Evolutionary conservation across 2,888 invertebrate species (phyloP).

Genomic region (Drosophila affinis): DNA sequence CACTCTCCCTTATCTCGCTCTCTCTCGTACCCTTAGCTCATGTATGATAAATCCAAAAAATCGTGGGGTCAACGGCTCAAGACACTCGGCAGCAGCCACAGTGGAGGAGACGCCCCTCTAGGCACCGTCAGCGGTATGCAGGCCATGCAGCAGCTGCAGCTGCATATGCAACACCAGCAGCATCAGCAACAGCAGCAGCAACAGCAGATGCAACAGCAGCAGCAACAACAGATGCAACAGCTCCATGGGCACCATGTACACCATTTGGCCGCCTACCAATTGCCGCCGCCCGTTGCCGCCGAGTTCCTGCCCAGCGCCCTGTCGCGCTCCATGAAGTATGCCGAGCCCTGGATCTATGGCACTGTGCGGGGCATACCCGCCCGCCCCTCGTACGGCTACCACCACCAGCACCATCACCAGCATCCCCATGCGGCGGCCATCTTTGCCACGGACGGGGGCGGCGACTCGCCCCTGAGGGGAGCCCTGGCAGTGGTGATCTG

Average conservation of each 20-base stretch:
- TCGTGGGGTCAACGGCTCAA: slow-evolving; percentile 89
- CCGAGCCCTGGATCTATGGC: slow-evolving; percentile 93
- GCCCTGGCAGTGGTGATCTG: slow-evolving; percentile 89
- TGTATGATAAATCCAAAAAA: slow-evolving; percentile 86
- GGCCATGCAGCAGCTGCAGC: slow-evolving; percentile 58
- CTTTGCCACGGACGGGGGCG: slow-evolving; percentile 64
- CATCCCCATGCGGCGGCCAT: slow-evolving; percentile 75
- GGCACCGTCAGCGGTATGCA: slow-evolving; percentile 65
- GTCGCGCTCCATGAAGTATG: slow-evolving; percentile 93
- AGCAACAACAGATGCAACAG: slow-evolving; percentile 54
- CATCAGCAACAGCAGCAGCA: slow-evolving; percentile 46
- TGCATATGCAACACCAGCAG: slow-evolving; percentile 62
- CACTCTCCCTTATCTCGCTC: neutral
- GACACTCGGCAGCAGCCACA: slow-evolving; percentile 85
- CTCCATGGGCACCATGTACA: slow-evolving; percentile 61
- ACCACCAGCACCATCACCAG: slow-evolving; percentile 49
- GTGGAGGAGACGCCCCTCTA: slow-evolving; percentile 81
- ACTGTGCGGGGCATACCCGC: slow-evolving; percentile 87
- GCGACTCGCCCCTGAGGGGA: slow-evolving; percentile 82
- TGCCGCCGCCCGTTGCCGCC: slow-evolving; percentile 61
- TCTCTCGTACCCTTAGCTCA: slow-evolving; percentile 58
- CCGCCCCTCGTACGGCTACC: slow-evolving; percentile 82
- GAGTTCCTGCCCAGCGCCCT: slow-evolving; percentile 86
- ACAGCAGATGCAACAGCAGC: slow-evolving; percentile 81
- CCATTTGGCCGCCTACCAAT: slow-evolving; percentile 57